Conservation (phyloP, 2,797 vertebrate genomes). For the Eospalax fontanierii region DNA sequence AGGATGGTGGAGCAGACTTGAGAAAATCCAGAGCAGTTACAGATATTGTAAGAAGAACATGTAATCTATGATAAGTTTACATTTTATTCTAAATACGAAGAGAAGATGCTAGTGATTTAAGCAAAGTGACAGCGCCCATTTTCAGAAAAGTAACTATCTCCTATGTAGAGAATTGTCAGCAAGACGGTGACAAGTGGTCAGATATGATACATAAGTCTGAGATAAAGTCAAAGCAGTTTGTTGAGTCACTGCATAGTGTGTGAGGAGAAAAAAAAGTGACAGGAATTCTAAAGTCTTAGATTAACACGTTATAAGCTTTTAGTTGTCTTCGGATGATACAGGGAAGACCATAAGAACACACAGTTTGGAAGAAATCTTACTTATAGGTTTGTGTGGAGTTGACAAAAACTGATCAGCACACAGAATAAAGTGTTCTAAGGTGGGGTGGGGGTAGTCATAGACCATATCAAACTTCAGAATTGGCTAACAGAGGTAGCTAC, state of each 20-base stretch:
- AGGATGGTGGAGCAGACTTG: neutral
- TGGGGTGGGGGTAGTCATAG: neutral
- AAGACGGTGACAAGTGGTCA: neutral
- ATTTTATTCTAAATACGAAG: constrained; percentile 20
- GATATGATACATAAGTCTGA: neutral
- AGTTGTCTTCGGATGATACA: neutral
- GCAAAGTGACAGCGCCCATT: neutral
- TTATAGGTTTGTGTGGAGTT: no score
- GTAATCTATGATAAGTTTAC: neutral
- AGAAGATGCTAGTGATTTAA: neutral
- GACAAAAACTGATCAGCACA: no score
- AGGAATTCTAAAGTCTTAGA: neutral
- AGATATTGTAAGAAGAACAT: neutral
- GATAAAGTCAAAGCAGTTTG: neutral
- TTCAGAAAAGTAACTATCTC: constrained; percentile 9
- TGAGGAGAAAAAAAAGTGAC: neutral
- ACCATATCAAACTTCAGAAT: neutral
- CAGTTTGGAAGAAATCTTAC: neutral
- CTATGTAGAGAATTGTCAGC: neutral
- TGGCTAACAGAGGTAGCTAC: neutral
- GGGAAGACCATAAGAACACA: neutral
- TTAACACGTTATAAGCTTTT: neutral
- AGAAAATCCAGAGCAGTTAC: constrained; percentile 3
- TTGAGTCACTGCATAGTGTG: neutral
- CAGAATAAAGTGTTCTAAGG: neutral